phyloP scores from a whole-genome alignment of 64 coral and sea anemone species.

The Cladopsammia gracilis region DNA sequence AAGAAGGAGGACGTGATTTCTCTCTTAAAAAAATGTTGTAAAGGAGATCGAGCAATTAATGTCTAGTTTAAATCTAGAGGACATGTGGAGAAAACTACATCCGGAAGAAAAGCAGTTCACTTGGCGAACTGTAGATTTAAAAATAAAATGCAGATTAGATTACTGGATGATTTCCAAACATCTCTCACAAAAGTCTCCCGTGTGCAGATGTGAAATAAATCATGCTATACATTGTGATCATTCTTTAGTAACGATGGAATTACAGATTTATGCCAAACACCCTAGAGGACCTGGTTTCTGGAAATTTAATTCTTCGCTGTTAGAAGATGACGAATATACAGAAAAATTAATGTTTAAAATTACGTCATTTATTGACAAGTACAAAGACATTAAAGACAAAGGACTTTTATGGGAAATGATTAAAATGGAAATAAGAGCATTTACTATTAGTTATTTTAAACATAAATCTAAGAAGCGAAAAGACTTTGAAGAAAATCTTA shows the following conservation, averaged over 20 bases:
- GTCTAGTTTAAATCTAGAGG: background rate
- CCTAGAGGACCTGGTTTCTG: background rate
- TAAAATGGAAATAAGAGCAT: background rate
- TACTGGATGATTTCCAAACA: background rate
- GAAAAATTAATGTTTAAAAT: background rate
- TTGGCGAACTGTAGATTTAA: background rate
- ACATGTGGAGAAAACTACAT: background rate
- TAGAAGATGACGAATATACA: background rate
- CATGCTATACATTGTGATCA: background rate
- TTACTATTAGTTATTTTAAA: background rate
- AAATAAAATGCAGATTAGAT: slow-evolving; percentile 14
- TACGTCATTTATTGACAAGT: background rate
- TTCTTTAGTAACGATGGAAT: background rate
- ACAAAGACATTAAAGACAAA: background rate
- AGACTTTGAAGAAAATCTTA: no score
- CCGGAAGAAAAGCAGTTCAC: background rate
- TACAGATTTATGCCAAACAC: background rate
- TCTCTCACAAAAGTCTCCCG: background rate
- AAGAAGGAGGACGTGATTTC: background rate
- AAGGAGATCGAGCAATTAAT: background rate
- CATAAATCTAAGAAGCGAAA: background rate
- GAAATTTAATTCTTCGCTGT: slow-evolving; percentile 5
- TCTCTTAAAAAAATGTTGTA: background rate
- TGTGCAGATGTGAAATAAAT: background rate
- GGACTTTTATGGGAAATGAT: background rate